These are phyloP conservation scores for Andricus grossulariae DNA, from an alignment of 1,140 invertebrate genomes.

Conservation along the genomic window DNA sequence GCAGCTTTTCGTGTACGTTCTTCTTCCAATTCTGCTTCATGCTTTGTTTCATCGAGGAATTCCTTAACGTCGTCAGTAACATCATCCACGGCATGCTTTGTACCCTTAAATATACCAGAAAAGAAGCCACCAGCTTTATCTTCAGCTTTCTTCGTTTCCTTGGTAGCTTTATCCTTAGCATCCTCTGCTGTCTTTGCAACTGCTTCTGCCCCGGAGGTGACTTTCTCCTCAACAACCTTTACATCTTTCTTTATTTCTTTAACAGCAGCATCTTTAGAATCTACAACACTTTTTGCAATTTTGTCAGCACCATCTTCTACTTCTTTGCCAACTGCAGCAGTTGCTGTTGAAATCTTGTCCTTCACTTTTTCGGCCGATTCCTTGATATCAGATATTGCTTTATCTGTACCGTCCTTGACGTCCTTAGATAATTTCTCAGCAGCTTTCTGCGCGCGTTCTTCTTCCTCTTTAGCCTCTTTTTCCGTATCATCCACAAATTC, in stretches of 20 bases:
- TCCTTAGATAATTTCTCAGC: background rate
- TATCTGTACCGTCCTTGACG: background rate
- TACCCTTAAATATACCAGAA: conserved; percentile 54
- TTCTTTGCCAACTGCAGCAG: conserved; percentile 38
- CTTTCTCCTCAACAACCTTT: conserved; percentile 6
- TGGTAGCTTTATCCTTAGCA: background rate
- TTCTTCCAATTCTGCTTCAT: conserved; percentile 22
- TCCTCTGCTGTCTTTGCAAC: background rate
- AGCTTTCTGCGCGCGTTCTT: conserved; percentile 44
- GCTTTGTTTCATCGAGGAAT: conserved; percentile 39
- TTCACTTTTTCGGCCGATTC: conserved; percentile 16
- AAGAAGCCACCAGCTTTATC: conserved; percentile 54
- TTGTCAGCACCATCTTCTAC: conserved; percentile 44
- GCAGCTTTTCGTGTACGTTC: conserved; percentile 33
- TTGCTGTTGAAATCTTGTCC: background rate
- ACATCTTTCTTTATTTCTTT: conserved; percentile 40
- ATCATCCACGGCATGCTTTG: conserved; percentile 38
- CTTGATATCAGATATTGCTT: background rate
- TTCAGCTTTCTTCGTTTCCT: conserved; percentile 48
- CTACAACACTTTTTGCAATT: conserved; percentile 33
- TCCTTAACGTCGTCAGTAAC: conserved; percentile 37
- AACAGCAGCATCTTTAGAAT: conserved; percentile 49
- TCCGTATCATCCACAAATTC: conserved; percentile 1
- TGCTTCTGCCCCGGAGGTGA: conserved; percentile 14
- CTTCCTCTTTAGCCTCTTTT: background rate